phyloP scores from a whole-genome alignment of 2,888 invertebrate genomes.

The Pandemis corylana region DNA sequence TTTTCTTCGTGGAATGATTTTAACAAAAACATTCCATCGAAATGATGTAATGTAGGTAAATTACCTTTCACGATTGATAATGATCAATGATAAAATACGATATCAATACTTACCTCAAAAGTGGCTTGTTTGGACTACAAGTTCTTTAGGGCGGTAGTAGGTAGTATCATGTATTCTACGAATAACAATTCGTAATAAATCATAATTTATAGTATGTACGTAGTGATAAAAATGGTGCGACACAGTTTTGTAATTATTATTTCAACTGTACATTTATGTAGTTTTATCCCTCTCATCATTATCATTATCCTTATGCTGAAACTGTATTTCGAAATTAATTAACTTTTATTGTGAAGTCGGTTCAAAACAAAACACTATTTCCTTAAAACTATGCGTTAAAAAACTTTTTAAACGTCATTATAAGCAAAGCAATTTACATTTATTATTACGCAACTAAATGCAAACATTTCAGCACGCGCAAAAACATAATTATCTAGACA shows the following conservation, averaged over 20 bases:
- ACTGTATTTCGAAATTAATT: no score
- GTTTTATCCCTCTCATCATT: no score
- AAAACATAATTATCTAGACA: conserved; percentile 12
- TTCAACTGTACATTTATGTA: no score
- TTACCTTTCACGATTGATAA: not conserved
- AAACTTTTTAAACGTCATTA: not conserved
- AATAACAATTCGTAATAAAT: no score
- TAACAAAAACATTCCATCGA: not conserved
- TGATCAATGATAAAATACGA: not conserved
- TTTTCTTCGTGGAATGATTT: not conserved
- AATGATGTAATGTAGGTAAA: not conserved
- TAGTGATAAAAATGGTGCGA: no score
- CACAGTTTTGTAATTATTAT: no score
- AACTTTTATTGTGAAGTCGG: no score
- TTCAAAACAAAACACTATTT: no score
- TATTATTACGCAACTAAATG: conserved; percentile 25
- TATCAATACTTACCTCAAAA: not conserved
- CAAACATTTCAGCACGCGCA: conserved; percentile 12
- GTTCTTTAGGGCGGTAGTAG: not conserved
- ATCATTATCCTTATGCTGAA: no score
- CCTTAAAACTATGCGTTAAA: not conserved
- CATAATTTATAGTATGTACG: no score
- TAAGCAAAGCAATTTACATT: not conserved
- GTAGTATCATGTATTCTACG: no score
- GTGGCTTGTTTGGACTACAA: not conserved